Evolutionary conservation across 2,113 vertebrate genomes (phyloP).

Genomic region (Picathartes gymnocephalus): DNA sequence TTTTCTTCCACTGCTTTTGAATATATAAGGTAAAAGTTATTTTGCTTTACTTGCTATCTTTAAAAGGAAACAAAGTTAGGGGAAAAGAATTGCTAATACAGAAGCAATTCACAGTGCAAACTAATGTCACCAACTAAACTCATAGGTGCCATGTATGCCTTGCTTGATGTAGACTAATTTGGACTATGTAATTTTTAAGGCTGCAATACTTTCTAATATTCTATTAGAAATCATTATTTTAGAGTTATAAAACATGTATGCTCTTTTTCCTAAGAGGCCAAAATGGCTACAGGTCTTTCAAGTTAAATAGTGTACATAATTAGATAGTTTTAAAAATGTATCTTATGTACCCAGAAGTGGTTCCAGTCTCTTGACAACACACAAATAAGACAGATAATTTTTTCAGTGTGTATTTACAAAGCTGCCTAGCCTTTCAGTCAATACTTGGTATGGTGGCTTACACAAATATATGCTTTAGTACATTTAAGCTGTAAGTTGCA

Average conservation of each 20-base stretch:
- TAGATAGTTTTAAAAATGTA: constrained; percentile 49
- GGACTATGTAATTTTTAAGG: not conserved
- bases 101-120: not conserved
- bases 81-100: not conserved
- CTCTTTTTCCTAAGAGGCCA: constrained; percentile 46
- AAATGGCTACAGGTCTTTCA: constrained; percentile 59
- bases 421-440: constrained; percentile 24
- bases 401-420: constrained; percentile 27
- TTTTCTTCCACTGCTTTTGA: not conserved
- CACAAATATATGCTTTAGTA: constrained; percentile 21
- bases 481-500: not conserved
- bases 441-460: not conserved
- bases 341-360: constrained; percentile 52
- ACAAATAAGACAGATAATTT: constrained; percentile 43
- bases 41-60: not conserved
- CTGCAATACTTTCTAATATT: not conserved
- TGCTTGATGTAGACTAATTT: not conserved
- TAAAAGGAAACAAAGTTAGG: not conserved
- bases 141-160: not conserved
- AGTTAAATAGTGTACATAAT: constrained; percentile 44
- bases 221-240: constrained; percentile 40
- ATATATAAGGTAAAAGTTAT: not conserved
- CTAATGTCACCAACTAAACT: not conserved
- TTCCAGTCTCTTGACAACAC: constrained; percentile 47
- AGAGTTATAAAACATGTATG: constrained; percentile 57